Evolutionary conservation across 2,797 vertebrate genomes (phyloP), one percentile per base, ranked within the genome.

Genomic region (Galaxias olidus): DNA sequence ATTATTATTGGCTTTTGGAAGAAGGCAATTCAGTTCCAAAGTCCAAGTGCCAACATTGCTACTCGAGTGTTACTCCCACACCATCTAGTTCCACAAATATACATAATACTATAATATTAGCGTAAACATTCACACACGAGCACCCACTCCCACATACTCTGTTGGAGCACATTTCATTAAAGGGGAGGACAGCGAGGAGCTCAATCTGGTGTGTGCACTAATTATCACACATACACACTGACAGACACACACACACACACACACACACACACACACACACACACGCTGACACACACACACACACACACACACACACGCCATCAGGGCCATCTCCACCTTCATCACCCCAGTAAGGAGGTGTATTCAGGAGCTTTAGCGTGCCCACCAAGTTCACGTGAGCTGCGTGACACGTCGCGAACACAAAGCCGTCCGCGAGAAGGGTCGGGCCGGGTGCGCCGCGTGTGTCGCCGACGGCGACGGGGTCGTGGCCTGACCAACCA

Each of bases 331-430:
- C 30, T 40, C 7, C 1, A 51, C 46, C 49, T 59, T 45, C 18
- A 63, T 65, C 68, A 51, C 50, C 43, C 69, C 20, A 55, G 12
- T 59, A 68, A 52, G 59, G 58, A 57, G 43, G 57, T 65, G 63
- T 68, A 58, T 49, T 68, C 66, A 54, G 61, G 4, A 13, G 41
- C 41, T 63, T 8, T 15, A n/a, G 47, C 15, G 10, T 42, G 40
- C 56, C 15, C 15, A 45, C 42, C 12, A 52, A 44, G 73, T 62
- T 75, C 67, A 68, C 52, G 44, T 13, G 74, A 42, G 1, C n/a
- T 46, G 45, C 64, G 41, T 41, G 9, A 13, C 68, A 45, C 46
- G 30, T 30, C 30, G 6, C 3, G 30, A 2, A 30, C 30, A 30
- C 30, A 30, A 30, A 30, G 30, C 6, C 30, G 30, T 30, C 6